A percentile compares a stretch with the other conserved stretches of the same genome.
Conservation (phyloP, 2,797 vertebrate species). For the Triplophysa yarkandensis region DNA sequence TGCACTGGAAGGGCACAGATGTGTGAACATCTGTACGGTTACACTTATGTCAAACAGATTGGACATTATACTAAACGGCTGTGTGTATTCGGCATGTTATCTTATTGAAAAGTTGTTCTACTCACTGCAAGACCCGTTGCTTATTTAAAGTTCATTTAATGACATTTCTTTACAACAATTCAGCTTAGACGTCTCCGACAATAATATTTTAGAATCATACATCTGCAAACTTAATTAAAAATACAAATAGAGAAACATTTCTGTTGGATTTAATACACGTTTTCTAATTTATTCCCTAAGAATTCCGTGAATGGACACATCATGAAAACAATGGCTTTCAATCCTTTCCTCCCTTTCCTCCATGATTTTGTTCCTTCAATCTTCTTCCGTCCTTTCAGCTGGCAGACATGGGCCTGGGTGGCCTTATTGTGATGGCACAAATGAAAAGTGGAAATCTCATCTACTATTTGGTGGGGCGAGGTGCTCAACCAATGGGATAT, state of each 20-base stretch:
- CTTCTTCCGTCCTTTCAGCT: slow-evolving; percentile 69
- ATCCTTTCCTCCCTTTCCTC: slow-evolving; percentile 59
- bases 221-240: slow-evolving; percentile 68
- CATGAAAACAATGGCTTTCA: slow-evolving; percentile 81
- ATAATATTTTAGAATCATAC: slow-evolving; percentile 4
- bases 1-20: slow-evolving; percentile 2
- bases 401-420: slow-evolving; percentile 58
- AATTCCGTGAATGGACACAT: slow-evolving; percentile 75
- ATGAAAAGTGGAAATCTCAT: slow-evolving; percentile 81
- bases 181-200: background rate
- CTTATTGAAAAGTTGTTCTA: background rate
- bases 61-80: background rate
- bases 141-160: slow-evolving; percentile 22
- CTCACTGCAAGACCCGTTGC: background rate
- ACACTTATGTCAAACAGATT: background rate
- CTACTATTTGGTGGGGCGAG: slow-evolving; percentile 74
- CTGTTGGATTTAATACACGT: slow-evolving; percentile 66
- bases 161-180: slow-evolving; percentile 4
- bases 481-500: slow-evolving; percentile 70
- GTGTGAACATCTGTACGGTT: slow-evolving; percentile 8
- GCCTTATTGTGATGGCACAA: slow-evolving; percentile 76
- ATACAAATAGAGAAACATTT: slow-evolving; percentile 41
- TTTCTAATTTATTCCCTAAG: slow-evolving; percentile 77
- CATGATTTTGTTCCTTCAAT: slow-evolving; percentile 76
- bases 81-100: background rate